phyloP scores from a whole-genome alignment of 2,888 invertebrate species.

The Leptothorax acervorum region DNA sequence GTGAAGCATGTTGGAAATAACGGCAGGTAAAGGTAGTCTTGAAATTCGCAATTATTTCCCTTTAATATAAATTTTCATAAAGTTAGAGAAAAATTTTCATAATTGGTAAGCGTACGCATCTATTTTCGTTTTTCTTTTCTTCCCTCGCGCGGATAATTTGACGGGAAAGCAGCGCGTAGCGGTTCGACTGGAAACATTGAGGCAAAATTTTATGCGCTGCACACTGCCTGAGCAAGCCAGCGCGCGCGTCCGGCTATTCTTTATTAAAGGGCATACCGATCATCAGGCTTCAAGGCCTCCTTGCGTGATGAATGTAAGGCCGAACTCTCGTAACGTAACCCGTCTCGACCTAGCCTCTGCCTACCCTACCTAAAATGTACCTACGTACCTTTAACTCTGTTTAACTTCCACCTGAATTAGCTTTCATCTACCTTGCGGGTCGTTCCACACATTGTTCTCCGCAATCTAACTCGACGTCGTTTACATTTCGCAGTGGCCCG shows the following conservation, averaged over 20 bases:
- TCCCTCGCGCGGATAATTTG: conserved; percentile 39
- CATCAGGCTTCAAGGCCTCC: conserved; percentile 36
- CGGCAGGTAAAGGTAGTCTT: not conserved
- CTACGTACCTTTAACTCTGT: conserved; percentile 77
- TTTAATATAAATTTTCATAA: conserved; percentile 10
- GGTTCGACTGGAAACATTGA: conserved; percentile 33
- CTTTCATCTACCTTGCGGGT: conserved; percentile 73
- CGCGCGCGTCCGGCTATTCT: conserved; percentile 42
- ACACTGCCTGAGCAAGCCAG: not conserved
- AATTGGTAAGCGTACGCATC: conserved; percentile 13
- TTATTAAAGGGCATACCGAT: conserved; percentile 50
- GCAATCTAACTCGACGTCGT: conserved; percentile 73
- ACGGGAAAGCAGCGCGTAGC: conserved; percentile 9
- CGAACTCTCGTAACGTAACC: conserved; percentile 59
- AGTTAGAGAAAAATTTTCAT: conserved; percentile 24
- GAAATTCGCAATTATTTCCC: not conserved
- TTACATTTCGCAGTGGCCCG: conserved; percentile 71
- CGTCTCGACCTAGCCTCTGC: conserved; percentile 39
- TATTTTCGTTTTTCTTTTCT: conserved; percentile 7
- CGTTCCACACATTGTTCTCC: conserved; percentile 75
- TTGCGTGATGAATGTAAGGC: conserved; percentile 67
- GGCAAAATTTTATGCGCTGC: conserved; percentile 40
- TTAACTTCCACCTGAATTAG: conserved; percentile 84
- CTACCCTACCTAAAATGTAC: conserved; percentile 57
- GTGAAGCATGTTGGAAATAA: not conserved